Conservation (phyloP, 2,797 vertebrate genomes). For the Telmatherina bonti region DNA sequence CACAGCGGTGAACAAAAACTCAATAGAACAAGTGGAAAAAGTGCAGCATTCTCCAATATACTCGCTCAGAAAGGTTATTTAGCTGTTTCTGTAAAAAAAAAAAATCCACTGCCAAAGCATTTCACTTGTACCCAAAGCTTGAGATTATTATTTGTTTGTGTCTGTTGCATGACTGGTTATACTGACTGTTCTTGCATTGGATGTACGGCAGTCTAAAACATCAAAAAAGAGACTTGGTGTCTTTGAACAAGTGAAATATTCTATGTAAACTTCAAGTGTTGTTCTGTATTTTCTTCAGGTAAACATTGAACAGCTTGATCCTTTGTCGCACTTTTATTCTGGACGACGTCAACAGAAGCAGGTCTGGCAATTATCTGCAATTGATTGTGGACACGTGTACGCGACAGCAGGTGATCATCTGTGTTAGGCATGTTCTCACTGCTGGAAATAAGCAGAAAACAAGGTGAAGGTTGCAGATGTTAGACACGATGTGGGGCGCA, state of each 20-base stretch:
- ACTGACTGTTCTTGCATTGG: conserved; percentile 21
- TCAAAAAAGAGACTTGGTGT: conserved; percentile 31
- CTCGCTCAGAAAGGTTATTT: conserved; percentile 56
- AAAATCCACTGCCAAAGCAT: conserved; percentile 55
- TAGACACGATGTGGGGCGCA: not conserved
- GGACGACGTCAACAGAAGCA: not conserved
- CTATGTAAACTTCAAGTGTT: not conserved
- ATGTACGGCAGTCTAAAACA: conserved; percentile 18
- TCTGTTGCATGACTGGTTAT: conserved; percentile 43
- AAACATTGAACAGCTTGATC: conserved; percentile 4
- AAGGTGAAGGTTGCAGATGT: not conserved
- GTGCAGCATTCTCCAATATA: conserved; percentile 41
- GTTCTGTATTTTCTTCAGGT: not conserved
- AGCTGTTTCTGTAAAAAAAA: conserved; percentile 45
- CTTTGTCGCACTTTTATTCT: not conserved
- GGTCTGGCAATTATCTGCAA: not conserved
- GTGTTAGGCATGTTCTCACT: not conserved
- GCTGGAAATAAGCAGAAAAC: not conserved
- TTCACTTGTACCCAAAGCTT: conserved; percentile 28
- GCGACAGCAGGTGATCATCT: not conserved
- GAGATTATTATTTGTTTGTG: conserved; percentile 56
- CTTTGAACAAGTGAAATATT: conserved; percentile 44
- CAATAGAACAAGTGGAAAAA: conserved; percentile 57
- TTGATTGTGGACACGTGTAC: not conserved
- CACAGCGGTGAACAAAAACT: conserved; percentile 41